phyloP scores from a whole-genome alignment of 1,140 invertebrate genomes.

The Andrena cerasifolii region DNA sequence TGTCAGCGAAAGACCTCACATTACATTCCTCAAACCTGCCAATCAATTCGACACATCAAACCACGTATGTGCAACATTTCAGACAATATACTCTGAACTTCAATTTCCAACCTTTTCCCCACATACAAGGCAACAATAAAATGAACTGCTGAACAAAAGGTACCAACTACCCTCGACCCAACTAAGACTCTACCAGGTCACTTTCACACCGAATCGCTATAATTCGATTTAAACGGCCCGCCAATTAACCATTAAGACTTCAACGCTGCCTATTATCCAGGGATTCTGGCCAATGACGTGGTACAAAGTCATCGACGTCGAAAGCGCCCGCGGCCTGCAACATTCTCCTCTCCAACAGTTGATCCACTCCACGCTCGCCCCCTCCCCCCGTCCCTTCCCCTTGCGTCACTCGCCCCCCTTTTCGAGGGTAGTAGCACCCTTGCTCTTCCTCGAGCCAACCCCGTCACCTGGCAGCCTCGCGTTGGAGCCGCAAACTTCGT shows the following conservation, averaged over 20 bases:
- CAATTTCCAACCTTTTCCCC: no score
- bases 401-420: background rate
- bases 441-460: constrained; percentile 45
- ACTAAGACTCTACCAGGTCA: no score
- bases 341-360: constrained; percentile 30
- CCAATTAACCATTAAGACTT: constrained; percentile 16
- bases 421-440: constrained; percentile 10
- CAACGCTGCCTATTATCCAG: constrained; percentile 10
- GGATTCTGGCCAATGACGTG: constrained; percentile 12
- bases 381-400: background rate
- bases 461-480: constrained; percentile 42
- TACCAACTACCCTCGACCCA: no score
- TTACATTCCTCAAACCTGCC: no score
- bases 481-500: constrained; percentile 57
- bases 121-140: no score
- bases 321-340: constrained; percentile 32
- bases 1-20: no score
- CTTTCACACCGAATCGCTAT: background rate
- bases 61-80: no score
- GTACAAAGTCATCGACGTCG: constrained; percentile 34
- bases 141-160: no score
- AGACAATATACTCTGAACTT: no score
- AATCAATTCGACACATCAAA: no score
- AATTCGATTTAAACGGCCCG: background rate
- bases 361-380: constrained; percentile 3